Conservation (phyloP, 2,888 invertebrate genomes). For the Mylabris sibirica region DNA sequence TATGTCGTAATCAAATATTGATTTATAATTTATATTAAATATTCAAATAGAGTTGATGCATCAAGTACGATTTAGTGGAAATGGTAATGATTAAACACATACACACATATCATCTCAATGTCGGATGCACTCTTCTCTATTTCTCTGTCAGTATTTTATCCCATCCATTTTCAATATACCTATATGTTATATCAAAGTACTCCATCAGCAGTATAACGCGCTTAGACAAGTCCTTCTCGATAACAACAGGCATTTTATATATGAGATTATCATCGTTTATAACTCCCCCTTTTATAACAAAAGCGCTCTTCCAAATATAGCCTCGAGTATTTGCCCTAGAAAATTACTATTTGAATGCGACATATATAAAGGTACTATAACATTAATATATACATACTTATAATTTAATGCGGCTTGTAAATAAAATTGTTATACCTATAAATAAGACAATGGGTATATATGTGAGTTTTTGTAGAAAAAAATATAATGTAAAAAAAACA, state of each 20-base stretch:
- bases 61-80: slow-evolving; percentile 1
- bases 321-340: slow-evolving; percentile 8
- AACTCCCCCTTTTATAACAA: not conserved
- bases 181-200: not conserved
- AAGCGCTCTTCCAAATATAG: not conserved
- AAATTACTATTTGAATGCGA: slow-evolving; percentile 35
- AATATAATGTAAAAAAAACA: slow-evolving; percentile 37
- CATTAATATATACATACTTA: slow-evolving; percentile 17
- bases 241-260: slow-evolving; percentile 13
- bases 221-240: slow-evolving; percentile 12
- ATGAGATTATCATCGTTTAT: slow-evolving; percentile 8
- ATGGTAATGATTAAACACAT: slow-evolving; percentile 6
- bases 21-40: not conserved
- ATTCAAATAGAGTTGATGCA: slow-evolving; percentile 11
- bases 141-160: slow-evolving; percentile 7
- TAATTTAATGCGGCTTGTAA: slow-evolving; percentile 37
- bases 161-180: slow-evolving; percentile 8
- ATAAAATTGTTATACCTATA: slow-evolving; percentile 47
- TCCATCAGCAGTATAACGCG: slow-evolving; percentile 10
- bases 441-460: slow-evolving; percentile 40
- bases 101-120: slow-evolving; percentile 12
- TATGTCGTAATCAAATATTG: slow-evolving; percentile 22
- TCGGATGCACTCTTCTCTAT: slow-evolving; percentile 1
- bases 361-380: slow-evolving; percentile 31
- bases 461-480: slow-evolving; percentile 49